A percentile compares a stretch with the other conserved stretches of the same genome.
Evolutionary conservation across 2,797 vertebrate species (phyloP).

Genomic region (Danio kyathit): DNA sequence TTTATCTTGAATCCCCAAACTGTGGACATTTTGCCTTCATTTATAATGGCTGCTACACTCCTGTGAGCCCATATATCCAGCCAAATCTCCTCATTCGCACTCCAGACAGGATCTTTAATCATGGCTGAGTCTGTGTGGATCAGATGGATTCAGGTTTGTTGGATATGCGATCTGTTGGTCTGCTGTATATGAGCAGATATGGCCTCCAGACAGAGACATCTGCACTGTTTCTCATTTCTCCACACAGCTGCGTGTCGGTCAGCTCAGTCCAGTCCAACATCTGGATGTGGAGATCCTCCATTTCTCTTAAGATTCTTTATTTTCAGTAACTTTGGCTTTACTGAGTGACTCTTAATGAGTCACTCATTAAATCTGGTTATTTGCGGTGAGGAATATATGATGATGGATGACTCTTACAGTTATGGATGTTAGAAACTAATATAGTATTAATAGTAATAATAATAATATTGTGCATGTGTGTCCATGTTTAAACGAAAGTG

Average conservation of each 20-base stretch:
- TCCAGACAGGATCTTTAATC: conserved; percentile 16
- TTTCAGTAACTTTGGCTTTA: background rate
- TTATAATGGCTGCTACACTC: background rate
- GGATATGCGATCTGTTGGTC: conserved; percentile 13
- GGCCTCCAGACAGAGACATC: conserved; percentile 21
- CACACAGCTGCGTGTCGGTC: conserved; percentile 11
- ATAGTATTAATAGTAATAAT: background rate
- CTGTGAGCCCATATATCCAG: background rate
- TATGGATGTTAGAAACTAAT: background rate
- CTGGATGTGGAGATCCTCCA: conserved; percentile 23
- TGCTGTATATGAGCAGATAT: background rate
- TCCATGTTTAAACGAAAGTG: background rate
- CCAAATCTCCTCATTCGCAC: conserved; percentile 2
- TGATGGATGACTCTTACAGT: background rate
- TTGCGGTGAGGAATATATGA: background rate
- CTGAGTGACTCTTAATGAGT: conserved; percentile 19
- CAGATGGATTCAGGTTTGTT: conserved; percentile 30
- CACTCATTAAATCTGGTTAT: conserved; percentile 35
- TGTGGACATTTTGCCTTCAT: background rate
- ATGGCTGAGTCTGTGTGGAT: background rate
- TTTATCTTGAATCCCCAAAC: background rate
- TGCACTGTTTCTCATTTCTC: conserved; percentile 1
- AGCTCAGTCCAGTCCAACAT: conserved; percentile 13
- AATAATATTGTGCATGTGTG: background rate
- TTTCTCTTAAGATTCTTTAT: background rate